A percentile compares a stretch with the other conserved stretches of the same genome.
Evolutionary conservation across 2,888 invertebrate genomes (phyloP).

Genomic region (Netelia inedita): DNA sequence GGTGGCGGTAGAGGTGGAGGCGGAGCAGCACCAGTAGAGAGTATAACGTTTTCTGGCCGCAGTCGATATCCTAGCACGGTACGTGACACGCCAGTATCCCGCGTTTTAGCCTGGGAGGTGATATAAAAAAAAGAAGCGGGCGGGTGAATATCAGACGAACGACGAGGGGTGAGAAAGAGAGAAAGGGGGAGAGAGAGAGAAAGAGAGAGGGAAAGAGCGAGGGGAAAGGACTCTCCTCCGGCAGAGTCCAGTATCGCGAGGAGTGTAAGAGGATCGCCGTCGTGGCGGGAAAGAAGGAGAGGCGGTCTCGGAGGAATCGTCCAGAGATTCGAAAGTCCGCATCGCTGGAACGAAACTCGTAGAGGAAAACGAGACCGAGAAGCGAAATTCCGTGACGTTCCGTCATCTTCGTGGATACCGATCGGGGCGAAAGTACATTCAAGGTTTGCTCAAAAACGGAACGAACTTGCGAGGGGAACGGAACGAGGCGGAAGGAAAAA

Average conservation of each 20-base stretch:
- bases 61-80: slow-evolving; percentile 75
- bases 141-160: slow-evolving; percentile 5
- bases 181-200: neutral
- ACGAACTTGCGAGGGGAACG: neutral
- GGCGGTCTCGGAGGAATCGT: neutral
- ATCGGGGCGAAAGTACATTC: neutral
- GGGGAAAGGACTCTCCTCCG: neutral
- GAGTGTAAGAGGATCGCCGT: slow-evolving; percentile 35
- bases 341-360: slow-evolving; percentile 3
- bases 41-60: slow-evolving; percentile 72
- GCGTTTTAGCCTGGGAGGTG: slow-evolving; percentile 62
- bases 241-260: slow-evolving; percentile 1
- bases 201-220: neutral
- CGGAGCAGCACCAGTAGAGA: slow-evolving; percentile 55
- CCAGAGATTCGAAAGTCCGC: neutral
- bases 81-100: slow-evolving; percentile 70
- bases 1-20: slow-evolving; percentile 27
- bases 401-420: slow-evolving; percentile 19
- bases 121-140: slow-evolving; percentile 45
- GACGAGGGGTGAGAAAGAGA: neutral
- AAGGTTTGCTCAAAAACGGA: slow-evolving; percentile 12
- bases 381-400: neutral
- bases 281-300: slow-evolving; percentile 46
- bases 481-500: slow-evolving; percentile 26
- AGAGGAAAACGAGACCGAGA: slow-evolving; percentile 20